Conservation (phyloP, 2,113 vertebrate genomes). For the Colinus virginianus region DNA sequence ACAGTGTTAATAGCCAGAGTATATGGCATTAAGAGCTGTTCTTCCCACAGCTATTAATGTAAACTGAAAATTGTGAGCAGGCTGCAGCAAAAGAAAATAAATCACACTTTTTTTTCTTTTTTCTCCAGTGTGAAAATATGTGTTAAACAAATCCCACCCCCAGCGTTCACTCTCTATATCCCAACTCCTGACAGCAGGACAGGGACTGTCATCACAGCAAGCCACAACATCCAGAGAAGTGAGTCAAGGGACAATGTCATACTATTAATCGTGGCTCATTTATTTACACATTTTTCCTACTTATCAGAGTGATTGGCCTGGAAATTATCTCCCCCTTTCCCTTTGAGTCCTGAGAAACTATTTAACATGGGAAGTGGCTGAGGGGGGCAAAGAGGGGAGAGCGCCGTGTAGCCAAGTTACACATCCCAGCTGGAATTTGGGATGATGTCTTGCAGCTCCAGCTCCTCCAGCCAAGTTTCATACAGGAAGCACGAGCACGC, state of each 20-base stretch:
- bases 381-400: not conserved
- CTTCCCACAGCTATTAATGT: slow-evolving; percentile 67
- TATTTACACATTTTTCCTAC: slow-evolving; percentile 35
- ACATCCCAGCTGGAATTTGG: slow-evolving; percentile 65
- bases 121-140: slow-evolving; percentile 8
- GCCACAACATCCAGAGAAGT: slow-evolving; percentile 23
- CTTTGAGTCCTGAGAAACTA: slow-evolving; percentile 56
- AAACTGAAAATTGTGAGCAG: slow-evolving; percentile 66
- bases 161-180: slow-evolving; percentile 11
- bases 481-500: not conserved
- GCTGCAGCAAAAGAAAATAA: slow-evolving; percentile 62
- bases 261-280: slow-evolving; percentile 47
- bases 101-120: slow-evolving; percentile 32
- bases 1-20: slow-evolving; percentile 60
- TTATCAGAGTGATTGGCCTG: slow-evolving; percentile 13
- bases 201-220: slow-evolving; percentile 17
- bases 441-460: slow-evolving; percentile 45
- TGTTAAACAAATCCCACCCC: slow-evolving; percentile 29
- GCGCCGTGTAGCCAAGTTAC: slow-evolving; percentile 53
- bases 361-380: slow-evolving; percentile 36
- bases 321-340: slow-evolving; percentile 32
- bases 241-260: slow-evolving; percentile 36
- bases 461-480: slow-evolving; percentile 27
- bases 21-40: slow-evolving; percentile 57
- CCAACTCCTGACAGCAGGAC: not conserved